These are phyloP conservation scores for Eptatretus atami DNA, from an alignment of 2,797 vertebrate species.

Conservation along the genomic window DNA sequence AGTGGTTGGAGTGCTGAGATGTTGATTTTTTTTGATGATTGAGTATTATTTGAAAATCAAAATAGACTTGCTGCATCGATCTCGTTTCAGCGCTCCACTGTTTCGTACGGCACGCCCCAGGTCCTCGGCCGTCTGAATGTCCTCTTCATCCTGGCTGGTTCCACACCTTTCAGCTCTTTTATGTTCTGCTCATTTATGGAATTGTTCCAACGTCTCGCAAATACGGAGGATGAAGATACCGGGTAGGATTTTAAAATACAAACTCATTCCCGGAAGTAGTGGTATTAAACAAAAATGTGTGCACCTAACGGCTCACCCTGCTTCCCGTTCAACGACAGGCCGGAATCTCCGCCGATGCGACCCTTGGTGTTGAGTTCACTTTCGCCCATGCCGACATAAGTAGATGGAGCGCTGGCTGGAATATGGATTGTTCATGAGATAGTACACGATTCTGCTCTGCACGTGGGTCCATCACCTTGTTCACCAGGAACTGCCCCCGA, in stretches of 20 bases:
- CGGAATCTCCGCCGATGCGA: slow-evolving; percentile 42
- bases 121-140: slow-evolving; percentile 47
- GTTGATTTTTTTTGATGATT: too few species aligned
- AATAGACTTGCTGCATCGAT: slow-evolving; percentile 34
- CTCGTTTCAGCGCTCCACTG: slow-evolving; percentile 68
- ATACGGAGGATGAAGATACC: slow-evolving; percentile 13
- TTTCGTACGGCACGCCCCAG: slow-evolving; percentile 35
- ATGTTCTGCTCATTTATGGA: slow-evolving; percentile 32
- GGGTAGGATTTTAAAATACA: too few species aligned
- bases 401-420: slow-evolving; percentile 44
- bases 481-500: slow-evolving; percentile 46
- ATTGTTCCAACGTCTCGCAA: slow-evolving; percentile 25
- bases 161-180: slow-evolving; percentile 46
- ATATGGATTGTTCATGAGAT: slow-evolving; percentile 84
- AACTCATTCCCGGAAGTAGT: too few species aligned
- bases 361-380: slow-evolving; percentile 48
- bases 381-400: slow-evolving; percentile 54
- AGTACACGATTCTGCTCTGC: slow-evolving; percentile 56
- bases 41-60: too few species aligned
- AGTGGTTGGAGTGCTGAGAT: too few species aligned
- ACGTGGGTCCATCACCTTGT: slow-evolving; percentile 58
- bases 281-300: background rate
- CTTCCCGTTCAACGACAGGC: slow-evolving; percentile 23
- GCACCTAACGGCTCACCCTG: slow-evolving; percentile 18
- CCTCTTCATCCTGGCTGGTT: slow-evolving; percentile 62